phyloP scores from a whole-genome alignment of 1,140 invertebrate genomes.

The Hypsibius dujardini region DNA sequence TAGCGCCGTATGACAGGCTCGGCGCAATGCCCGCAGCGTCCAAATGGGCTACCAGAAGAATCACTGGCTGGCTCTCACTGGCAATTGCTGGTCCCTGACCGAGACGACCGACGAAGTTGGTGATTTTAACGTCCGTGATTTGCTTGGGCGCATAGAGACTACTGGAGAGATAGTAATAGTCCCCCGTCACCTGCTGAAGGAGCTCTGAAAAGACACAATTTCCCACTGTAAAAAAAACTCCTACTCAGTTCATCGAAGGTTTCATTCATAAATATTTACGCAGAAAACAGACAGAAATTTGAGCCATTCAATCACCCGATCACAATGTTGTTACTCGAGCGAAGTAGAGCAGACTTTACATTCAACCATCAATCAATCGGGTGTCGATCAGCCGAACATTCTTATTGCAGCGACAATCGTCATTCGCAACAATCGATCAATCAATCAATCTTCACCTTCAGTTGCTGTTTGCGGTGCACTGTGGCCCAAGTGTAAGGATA shows the following conservation, averaged over 20 bases:
- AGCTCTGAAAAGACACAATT: background rate
- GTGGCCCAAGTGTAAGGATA: background rate
- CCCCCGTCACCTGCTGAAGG: slow-evolving; percentile 1
- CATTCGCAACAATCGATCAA: too few species aligned
- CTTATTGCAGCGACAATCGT: too few species aligned
- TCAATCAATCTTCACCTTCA: background rate
- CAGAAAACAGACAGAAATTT: background rate
- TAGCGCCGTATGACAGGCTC: slow-evolving; percentile 60
- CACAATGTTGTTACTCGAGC: too few species aligned
- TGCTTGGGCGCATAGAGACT: background rate
- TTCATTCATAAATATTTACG: background rate
- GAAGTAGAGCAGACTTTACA: too few species aligned
- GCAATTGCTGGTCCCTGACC: background rate
- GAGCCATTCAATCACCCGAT: background rate
- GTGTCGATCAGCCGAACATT: too few species aligned
- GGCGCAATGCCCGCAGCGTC: slow-evolving; percentile 71
- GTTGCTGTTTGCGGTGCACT: background rate
- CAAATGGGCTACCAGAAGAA: slow-evolving; percentile 64
- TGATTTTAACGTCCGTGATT: background rate
- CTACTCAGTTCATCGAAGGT: too few species aligned
- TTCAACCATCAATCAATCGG: too few species aligned
- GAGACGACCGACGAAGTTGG: slow-evolving; percentile 1
- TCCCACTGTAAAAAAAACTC: too few species aligned
- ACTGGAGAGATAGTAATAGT: slow-evolving; percentile 8
- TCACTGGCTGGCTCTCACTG: slow-evolving; percentile 23